Evolutionary conservation across 2,113 vertebrate genomes (phyloP).

Genomic region (Syrmaticus mikado): DNA sequence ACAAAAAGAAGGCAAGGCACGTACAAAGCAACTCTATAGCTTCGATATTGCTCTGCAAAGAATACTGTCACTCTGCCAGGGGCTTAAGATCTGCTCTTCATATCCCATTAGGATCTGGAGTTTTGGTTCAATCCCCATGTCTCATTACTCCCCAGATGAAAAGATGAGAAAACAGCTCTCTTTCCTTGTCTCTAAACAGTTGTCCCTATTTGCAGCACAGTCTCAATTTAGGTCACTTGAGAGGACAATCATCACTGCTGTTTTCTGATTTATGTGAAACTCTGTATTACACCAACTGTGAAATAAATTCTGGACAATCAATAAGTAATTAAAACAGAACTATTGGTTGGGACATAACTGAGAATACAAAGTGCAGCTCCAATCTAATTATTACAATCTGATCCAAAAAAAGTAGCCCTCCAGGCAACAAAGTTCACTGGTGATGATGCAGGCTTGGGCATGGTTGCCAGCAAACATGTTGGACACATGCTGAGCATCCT

Average conservation of each 20-base stretch:
- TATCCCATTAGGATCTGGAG: not conserved
- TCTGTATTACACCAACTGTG: conserved; percentile 30
- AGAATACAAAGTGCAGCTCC: conserved; percentile 29
- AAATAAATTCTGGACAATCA: conserved; percentile 46
- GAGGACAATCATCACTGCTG: not conserved
- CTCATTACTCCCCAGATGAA: not conserved
- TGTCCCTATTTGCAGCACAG: not conserved
- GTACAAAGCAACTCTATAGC: not conserved
- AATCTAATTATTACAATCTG: conserved; percentile 49
- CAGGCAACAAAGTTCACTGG: not conserved
- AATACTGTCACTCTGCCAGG: not conserved
- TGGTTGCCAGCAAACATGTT: not conserved
- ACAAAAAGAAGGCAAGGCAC: not conserved
- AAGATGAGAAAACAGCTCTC: not conserved
- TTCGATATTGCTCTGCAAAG: not conserved
- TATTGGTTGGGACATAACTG: conserved; percentile 6
- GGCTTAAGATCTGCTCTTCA: not conserved
- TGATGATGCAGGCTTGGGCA: not conserved
- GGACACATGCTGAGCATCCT: not conserved
- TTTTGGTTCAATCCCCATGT: not conserved
- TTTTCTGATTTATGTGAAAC: conserved; percentile 30
- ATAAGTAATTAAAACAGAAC: conserved; percentile 67
- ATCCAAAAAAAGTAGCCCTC: conserved; percentile 3
- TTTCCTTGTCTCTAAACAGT: not conserved
- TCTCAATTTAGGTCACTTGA: not conserved